Evolutionary conservation across 2,797 vertebrate species (phyloP).

Genomic region (Vultur gryphus): DNA sequence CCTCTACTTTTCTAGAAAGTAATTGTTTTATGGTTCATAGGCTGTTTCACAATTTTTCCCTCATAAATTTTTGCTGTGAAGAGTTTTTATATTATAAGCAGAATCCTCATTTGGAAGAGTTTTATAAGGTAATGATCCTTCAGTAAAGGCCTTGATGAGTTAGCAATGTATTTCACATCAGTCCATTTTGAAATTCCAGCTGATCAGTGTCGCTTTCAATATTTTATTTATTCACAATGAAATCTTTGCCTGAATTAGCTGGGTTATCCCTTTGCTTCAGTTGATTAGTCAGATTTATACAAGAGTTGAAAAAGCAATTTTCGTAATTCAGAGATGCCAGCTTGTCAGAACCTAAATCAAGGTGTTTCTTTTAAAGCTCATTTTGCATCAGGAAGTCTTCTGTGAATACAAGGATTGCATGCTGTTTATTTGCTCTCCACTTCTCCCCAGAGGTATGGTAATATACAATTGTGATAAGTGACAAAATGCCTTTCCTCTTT

Average conservation of each 20-base stretch:
- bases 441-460: neutral
- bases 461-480: neutral
- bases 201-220: slow-evolving; percentile 6
- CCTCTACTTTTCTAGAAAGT: neutral
- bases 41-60: neutral
- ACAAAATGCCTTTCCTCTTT: neutral
- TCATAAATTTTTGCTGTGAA: neutral
- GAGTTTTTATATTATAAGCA: neutral
- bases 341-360: slow-evolving; percentile 62
- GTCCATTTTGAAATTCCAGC: slow-evolving; percentile 8
- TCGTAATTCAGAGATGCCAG: slow-evolving; percentile 51
- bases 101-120: neutral
- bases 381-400: slow-evolving; percentile 28
- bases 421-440: slow-evolving; percentile 23
- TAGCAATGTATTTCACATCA: slow-evolving; percentile 31
- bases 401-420: neutral
- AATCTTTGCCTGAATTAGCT: slow-evolving; percentile 54
- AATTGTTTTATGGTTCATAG: neutral
- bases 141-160: slow-evolving; percentile 1
- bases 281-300: slow-evolving; percentile 67
- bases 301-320: slow-evolving; percentile 55
- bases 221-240: slow-evolving; percentile 61
- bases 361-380: slow-evolving; percentile 52
- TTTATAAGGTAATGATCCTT: neutral
- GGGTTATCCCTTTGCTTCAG: slow-evolving; percentile 41